Evolutionary conservation across 2,797 vertebrate species (phyloP).

Genomic region (Scyliorhinus canicula): DNA sequence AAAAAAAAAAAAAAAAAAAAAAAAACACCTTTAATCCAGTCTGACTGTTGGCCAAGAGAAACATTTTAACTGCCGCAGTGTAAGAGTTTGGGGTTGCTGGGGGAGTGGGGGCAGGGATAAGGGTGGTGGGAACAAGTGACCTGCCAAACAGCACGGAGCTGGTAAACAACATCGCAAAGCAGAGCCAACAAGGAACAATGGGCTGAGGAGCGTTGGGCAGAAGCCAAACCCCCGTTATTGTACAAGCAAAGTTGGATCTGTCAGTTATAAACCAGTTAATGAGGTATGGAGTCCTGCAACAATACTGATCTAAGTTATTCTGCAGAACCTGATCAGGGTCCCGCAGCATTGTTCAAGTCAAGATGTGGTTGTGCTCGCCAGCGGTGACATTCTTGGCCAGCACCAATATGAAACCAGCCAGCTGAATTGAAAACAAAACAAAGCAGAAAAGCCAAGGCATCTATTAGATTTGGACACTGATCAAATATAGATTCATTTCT

Average conservation of each 20-base stretch:
- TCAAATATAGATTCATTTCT: background rate
- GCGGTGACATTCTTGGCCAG: conserved; percentile 10
- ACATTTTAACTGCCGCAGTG: background rate
- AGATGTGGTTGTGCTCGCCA: background rate
- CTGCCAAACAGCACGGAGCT: too few relatives aligned
- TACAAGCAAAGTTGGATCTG: background rate
- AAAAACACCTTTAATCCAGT: background rate
- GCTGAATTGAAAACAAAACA: background rate
- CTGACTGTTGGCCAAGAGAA: background rate
- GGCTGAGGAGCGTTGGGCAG: background rate
- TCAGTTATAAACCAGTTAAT: background rate
- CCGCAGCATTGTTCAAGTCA: background rate
- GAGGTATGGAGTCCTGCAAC: background rate
- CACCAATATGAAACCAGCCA: background rate
- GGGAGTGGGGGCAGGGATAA: background rate
- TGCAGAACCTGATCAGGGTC: background rate
- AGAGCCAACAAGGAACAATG: background rate
- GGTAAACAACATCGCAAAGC: too few relatives aligned
- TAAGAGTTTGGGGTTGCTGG: background rate
- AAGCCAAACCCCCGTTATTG: background rate
- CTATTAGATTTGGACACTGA: background rate
- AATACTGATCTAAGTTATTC: background rate
- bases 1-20: too few relatives aligned
- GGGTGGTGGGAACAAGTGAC: background rate
- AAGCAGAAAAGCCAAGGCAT: background rate